These are phyloP conservation scores for Drosophila parvula DNA, from an alignment of 1,140 invertebrate genomes.

Conservation along the genomic window DNA sequence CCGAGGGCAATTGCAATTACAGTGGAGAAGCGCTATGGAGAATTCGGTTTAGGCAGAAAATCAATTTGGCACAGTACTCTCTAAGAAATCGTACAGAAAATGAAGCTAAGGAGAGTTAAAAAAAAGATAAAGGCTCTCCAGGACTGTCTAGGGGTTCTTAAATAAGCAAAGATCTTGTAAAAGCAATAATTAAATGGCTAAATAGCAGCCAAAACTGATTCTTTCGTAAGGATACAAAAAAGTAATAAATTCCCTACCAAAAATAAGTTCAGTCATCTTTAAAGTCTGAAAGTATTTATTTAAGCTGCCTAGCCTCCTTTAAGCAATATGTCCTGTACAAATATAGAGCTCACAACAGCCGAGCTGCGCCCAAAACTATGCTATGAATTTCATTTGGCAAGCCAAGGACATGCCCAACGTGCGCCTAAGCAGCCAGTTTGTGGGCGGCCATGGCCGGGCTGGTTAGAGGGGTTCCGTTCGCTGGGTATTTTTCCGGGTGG, in stretches of 20 bases:
- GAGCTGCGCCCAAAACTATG: slow-evolving; percentile 69
- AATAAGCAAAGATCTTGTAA: not conserved
- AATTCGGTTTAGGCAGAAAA: slow-evolving; percentile 2
- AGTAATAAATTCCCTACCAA: not conserved
- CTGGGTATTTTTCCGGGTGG: slow-evolving; percentile 12
- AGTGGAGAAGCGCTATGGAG: slow-evolving; percentile 40
- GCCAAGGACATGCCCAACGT: slow-evolving; percentile 80
- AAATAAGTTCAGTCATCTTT: not conserved
- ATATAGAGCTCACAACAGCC: slow-evolving; percentile 45
- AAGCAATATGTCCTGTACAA: slow-evolving; percentile 55
- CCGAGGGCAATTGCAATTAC: slow-evolving; percentile 54
- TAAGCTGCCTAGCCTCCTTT: slow-evolving; percentile 8
- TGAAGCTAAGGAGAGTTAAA: too few relatives aligned
- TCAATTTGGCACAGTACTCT: not conserved
- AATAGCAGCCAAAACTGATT: not conserved
- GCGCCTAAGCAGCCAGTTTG: slow-evolving; percentile 69
- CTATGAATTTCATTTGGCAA: slow-evolving; percentile 82
- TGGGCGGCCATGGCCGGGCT: slow-evolving; percentile 3
- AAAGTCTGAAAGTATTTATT: slow-evolving; percentile 10
- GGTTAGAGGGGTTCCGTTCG: not conserved
- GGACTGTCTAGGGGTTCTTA: too few relatives aligned
- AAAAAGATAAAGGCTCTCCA: too few relatives aligned
- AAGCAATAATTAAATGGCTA: not conserved
- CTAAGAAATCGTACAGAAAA: too few relatives aligned
- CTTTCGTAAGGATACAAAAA: not conserved